Evolutionary conservation across 35 echinoderm and acorn worm species (phyloP).

Genomic region (Ophiothrix spiculata): DNA sequence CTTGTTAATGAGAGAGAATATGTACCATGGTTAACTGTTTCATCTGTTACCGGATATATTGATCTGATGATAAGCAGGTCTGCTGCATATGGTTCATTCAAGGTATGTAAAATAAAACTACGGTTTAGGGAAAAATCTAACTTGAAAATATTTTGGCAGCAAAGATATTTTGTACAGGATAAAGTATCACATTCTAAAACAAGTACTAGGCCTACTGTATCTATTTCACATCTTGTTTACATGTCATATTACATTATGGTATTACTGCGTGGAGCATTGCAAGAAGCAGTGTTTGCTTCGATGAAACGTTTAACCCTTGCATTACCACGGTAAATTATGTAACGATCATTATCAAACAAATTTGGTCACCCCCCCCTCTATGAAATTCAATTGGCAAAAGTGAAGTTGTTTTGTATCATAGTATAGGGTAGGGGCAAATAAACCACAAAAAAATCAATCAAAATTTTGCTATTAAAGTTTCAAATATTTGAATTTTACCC

Average conservation of each 20-base stretch:
- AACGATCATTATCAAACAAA: too few relatives aligned
- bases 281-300: background rate
- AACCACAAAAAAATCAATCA: too few relatives aligned
- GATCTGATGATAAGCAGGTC: conserved; percentile 70
- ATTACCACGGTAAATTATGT: too few relatives aligned
- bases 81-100: conserved; percentile 64
- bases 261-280: background rate
- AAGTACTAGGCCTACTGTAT: too few relatives aligned
- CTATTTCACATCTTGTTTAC: background rate
- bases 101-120: conserved; percentile 38
- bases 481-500: too few relatives aligned
- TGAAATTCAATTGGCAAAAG: too few relatives aligned
- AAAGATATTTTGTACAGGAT: background rate
- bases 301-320: too few relatives aligned
- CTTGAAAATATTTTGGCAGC: background rate
- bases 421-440: too few relatives aligned
- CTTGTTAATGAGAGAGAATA: conserved; percentile 67
- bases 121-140: background rate
- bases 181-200: too few relatives aligned
- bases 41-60: conserved; percentile 68
- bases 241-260: background rate
- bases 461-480: too few relatives aligned
- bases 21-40: conserved; percentile 68
- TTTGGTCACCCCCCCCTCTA: too few relatives aligned
- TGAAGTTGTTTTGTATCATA: too few relatives aligned